These are phyloP conservation scores for Phortica magna DNA, from an alignment of 2,888 invertebrate genomes.

Conservation along the genomic window DNA sequence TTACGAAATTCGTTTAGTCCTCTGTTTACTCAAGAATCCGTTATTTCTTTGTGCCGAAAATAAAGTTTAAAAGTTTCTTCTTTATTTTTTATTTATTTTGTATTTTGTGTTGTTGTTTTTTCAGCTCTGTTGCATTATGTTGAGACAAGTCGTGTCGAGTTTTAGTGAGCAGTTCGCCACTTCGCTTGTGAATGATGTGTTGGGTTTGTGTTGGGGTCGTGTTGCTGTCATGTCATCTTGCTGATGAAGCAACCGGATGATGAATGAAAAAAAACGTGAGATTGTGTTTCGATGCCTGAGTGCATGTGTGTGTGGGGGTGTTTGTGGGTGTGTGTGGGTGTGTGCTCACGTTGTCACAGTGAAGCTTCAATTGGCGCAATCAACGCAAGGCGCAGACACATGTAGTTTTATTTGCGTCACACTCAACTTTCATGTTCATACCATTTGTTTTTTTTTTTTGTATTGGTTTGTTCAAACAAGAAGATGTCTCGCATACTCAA, in stretches of 20 bases:
- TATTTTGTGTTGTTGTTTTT: no score
- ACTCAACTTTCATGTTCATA: constrained; percentile 11
- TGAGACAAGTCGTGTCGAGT: background rate
- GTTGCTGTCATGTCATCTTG: constrained; percentile 68
- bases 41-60: constrained; percentile 62
- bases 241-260: constrained; percentile 72
- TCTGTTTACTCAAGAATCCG: constrained; percentile 71
- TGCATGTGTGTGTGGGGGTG: constrained; percentile 1
- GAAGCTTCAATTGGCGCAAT: constrained; percentile 72
- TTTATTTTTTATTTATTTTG: constrained; percentile 33
- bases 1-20: constrained; percentile 71
- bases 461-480: background rate
- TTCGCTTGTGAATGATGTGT: background rate
- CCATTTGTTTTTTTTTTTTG: no score
- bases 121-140: background rate
- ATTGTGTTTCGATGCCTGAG: background rate
- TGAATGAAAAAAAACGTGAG: constrained; percentile 56
- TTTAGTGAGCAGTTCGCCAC: background rate
- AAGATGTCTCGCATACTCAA: background rate
- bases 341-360: constrained; percentile 58
- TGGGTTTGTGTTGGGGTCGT: constrained; percentile 32
- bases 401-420: constrained; percentile 53
- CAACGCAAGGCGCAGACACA: constrained; percentile 64
- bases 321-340: background rate
- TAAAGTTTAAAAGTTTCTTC: constrained; percentile 64